phyloP scores from a whole-genome alignment of 1,140 invertebrate species.

The Drosophila mayri region DNA sequence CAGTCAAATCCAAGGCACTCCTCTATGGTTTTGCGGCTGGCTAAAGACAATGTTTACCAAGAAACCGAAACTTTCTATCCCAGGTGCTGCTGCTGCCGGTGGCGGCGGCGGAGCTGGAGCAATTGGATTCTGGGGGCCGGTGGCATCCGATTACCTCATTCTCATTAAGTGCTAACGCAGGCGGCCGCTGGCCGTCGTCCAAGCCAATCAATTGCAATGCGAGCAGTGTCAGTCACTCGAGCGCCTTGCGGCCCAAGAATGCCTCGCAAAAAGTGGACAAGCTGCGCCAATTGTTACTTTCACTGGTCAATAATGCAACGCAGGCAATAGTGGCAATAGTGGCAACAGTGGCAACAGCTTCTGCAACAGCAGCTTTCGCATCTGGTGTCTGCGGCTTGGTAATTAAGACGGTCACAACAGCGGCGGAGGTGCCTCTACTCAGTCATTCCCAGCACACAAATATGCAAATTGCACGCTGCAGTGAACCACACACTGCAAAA shows the following conservation, averaged over 20 bases:
- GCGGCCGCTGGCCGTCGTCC: neutral
- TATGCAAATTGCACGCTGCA: constrained; percentile 67
- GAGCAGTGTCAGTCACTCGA: constrained; percentile 19
- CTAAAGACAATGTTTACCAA: constrained; percentile 59
- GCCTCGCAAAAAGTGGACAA: constrained; percentile 51
- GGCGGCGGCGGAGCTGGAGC: neutral
- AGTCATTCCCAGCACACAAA: constrained; percentile 36
- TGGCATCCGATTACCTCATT: constrained; percentile 56
- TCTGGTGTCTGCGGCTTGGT: constrained; percentile 55
- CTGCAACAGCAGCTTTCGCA: constrained; percentile 73
- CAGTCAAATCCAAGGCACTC: constrained; percentile 19
- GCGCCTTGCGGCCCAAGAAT: constrained; percentile 48
- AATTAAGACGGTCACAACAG: constrained; percentile 65
- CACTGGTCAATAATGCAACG: constrained; percentile 79
- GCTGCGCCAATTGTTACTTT: constrained; percentile 75
- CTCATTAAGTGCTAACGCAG: constrained; percentile 16
- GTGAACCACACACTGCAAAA: constrained; percentile 15
- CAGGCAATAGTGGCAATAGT: constrained; percentile 39
- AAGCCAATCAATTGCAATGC: constrained; percentile 45
- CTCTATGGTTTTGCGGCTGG: constrained; percentile 29
- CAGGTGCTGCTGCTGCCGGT: constrained; percentile 31
- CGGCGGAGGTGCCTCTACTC: constrained; percentile 26
- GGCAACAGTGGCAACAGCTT: constrained; percentile 41
- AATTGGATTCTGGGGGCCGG: constrained; percentile 12
- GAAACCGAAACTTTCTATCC: constrained; percentile 63